Percentiles rank a stretch among this genome's conserved stretches.
Evolutionary conservation across 1,140 invertebrate genomes (phyloP).

Genomic region (Euura lappo): DNA sequence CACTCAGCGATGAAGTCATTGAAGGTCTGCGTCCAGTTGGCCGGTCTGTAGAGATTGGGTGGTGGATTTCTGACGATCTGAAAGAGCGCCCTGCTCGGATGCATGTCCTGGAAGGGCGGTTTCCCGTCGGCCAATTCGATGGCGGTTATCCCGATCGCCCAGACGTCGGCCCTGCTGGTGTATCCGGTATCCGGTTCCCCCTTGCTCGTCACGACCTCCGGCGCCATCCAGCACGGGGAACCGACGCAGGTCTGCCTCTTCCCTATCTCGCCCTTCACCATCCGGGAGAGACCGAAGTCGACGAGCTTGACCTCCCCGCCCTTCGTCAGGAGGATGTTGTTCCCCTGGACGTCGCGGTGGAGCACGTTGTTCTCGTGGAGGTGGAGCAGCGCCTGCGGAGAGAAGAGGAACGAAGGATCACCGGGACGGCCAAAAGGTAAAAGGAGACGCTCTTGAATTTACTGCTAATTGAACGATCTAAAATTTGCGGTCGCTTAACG

Average conservation of each 20-base stretch:
- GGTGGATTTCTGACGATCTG: constrained; percentile 89
- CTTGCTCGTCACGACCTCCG: constrained; percentile 74
- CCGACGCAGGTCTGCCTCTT: constrained; percentile 78
- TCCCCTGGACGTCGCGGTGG: constrained; percentile 86
- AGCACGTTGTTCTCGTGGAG: constrained; percentile 87
- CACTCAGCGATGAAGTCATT: constrained; percentile 86
- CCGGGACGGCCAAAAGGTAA: neutral
- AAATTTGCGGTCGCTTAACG: constrained; percentile 44
- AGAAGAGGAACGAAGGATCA: constrained; percentile 11
- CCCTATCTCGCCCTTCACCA: constrained; percentile 76
- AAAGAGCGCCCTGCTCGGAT: constrained; percentile 85
- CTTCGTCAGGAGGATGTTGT: constrained; percentile 85
- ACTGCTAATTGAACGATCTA: constrained; percentile 57
- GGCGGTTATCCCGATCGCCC: constrained; percentile 90
- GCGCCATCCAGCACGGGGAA: constrained; percentile 92
- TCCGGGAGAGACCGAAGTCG: constrained; percentile 84
- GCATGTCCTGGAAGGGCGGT: constrained; percentile 84
- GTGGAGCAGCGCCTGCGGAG: constrained; percentile 72
- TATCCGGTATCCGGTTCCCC: constrained; percentile 59
- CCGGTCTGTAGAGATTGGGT: constrained; percentile 73
- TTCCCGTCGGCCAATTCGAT: constrained; percentile 90
- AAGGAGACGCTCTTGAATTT: constrained; percentile 38
- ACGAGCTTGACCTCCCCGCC: constrained; percentile 83
- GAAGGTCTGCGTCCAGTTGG: constrained; percentile 80
- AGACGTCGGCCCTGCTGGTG: constrained; percentile 83